Base-by-base conservation (phyloP, 2,888 invertebrate genomes). In the Leistus spinibarbis region DNA sequence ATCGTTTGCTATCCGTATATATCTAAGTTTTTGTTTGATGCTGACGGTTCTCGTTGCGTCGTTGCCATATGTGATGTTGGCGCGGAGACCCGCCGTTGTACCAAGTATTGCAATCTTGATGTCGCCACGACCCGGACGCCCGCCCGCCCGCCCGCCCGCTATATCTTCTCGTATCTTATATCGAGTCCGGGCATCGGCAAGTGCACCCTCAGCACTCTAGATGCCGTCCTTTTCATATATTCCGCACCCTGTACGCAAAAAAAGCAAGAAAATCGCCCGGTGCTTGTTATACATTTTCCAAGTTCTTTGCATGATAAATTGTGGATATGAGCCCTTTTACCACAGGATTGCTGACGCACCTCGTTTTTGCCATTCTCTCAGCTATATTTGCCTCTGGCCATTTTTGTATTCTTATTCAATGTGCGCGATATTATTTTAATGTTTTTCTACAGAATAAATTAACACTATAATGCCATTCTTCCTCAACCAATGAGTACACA, bases 211-310 rank as follows among this genome's bases (percentile, higher is more conserved):
- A 74, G 73, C 73, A 63, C 24, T 63, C 66, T 56, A 53, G 60
- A 10, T 4, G 16, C 19, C 53, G 62, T 53, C 62, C 65, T 69
- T 57, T 66, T 72, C 72, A 72, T 72, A 72, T 68, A 68, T 68
- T 72, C 69, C 62, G 27, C 63, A 27, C 66, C 40, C 62, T 68
- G 74, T 24, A 24, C 24, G 66, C 65, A 72, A 75, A 54, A 40
- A 68, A 2, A 54, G 17, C 24, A 72, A 72, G 66, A 75, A 54
- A 40, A 68, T 5, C 63, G 17, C 63, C 10, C 54, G 27, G 54
- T 56, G 75, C 75, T 75, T 75, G 75, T 75, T 75, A 75, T 75
- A 75, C 75, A 75, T 75, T 75, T 74, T 71, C 71, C 71, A 20
- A 54, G 24, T 54, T 24, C 73, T 64, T 69, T 68, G 75, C 69